These are phyloP conservation scores for Damaliscus lunatus DNA, from an alignment of 2,113 vertebrate genomes.

Conservation along the genomic window DNA sequence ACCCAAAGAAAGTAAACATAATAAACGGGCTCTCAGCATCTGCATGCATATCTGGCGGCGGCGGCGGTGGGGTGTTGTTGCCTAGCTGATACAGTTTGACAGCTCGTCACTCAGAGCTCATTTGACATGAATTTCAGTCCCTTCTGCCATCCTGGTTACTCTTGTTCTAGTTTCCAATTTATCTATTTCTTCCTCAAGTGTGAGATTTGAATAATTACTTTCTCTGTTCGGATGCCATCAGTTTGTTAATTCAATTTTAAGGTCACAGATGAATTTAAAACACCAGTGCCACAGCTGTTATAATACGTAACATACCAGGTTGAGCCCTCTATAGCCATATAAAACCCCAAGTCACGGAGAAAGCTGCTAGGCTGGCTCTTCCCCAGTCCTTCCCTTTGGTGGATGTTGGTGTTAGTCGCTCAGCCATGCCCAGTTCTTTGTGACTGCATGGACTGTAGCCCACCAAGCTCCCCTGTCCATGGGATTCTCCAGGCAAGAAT, in stretches of 20 bases:
- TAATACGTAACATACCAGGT: not conserved
- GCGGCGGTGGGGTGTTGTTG: rapidly evolving
- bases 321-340: not conserved
- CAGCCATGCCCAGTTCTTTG: not conserved
- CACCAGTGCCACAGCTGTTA: not conserved
- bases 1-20: not conserved
- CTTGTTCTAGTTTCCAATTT: not conserved
- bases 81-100: not conserved
- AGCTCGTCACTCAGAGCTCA: not conserved
- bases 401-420: not conserved
- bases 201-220: not conserved
- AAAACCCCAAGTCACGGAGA: not conserved
- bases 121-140: not conserved
- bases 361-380: not conserved
- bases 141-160: not conserved
- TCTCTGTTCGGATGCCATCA: not conserved
- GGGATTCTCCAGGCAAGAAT: not conserved
- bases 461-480: not conserved
- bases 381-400: not conserved
- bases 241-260: not conserved
- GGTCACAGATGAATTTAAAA: not conserved
- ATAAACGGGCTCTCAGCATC: not conserved
- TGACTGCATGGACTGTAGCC: not conserved
- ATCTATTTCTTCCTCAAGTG: not conserved
- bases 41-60: rapidly evolving